Evolutionary conservation across 2,888 invertebrate species (phyloP).

Genomic region (Polylopha cassiicola): DNA sequence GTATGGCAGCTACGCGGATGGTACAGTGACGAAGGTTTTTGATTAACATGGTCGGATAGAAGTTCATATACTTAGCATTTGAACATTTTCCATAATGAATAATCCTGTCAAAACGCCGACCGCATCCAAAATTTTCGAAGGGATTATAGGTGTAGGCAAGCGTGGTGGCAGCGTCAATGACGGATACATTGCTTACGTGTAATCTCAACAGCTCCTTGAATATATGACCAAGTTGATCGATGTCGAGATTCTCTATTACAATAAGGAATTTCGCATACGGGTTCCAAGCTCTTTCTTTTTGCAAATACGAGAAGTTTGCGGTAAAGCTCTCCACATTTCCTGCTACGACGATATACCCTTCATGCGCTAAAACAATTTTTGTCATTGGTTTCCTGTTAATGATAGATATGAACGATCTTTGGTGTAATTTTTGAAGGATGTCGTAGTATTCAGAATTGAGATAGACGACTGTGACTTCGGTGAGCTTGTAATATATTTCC

Average conservation of each 20-base stretch:
- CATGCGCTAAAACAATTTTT: constrained; percentile 1
- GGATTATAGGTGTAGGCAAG: constrained; percentile 51
- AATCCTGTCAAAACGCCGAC: constrained; percentile 42
- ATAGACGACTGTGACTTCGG: constrained; percentile 24
- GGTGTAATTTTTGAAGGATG: constrained; percentile 23
- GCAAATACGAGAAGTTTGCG: constrained; percentile 21
- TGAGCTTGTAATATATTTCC: too few species aligned
- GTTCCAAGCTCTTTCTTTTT: constrained; percentile 38
- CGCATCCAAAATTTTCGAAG: constrained; percentile 50
- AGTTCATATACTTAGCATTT: constrained; percentile 25
- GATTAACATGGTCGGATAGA: constrained; percentile 38
- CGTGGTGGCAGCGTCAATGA: constrained; percentile 34
- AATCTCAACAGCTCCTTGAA: constrained; percentile 39
- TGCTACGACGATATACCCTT: constrained; percentile 11
- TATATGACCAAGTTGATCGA: constrained; percentile 29
- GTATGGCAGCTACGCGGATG: constrained; percentile 35
- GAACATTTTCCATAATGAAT: constrained; percentile 42
- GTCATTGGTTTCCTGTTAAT: constrained; percentile 11
- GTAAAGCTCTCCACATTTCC: constrained; percentile 2
- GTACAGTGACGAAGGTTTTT: constrained; percentile 45
- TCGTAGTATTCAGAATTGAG: constrained; percentile 6
- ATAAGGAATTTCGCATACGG: constrained; percentile 41
- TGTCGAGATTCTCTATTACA: constrained; percentile 30
- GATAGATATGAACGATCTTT: constrained; percentile 7
- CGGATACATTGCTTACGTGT: constrained; percentile 39